A percentile compares a stretch with the other conserved stretches of the same genome.
Evolutionary conservation across 2,888 invertebrate genomes (phyloP).

Genomic region (Lasioglossum oenotherae): DNA sequence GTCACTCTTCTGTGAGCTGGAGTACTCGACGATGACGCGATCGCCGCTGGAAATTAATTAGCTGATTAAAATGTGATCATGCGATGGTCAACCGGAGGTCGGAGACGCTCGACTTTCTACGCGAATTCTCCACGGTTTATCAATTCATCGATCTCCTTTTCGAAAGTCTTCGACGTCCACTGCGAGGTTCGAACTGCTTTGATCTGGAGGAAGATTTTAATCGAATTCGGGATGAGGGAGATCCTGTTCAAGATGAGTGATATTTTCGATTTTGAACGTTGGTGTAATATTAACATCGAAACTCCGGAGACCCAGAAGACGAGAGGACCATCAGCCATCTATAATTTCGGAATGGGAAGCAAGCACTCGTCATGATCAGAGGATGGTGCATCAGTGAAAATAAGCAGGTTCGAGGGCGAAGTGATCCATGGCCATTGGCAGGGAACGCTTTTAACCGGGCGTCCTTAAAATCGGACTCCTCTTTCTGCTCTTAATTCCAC

Average conservation of each 20-base stretch:
- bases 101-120: neutral
- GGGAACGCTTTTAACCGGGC: slow-evolving; percentile 41
- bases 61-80: neutral
- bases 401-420: slow-evolving; percentile 43
- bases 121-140: neutral
- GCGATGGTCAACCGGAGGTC: neutral
- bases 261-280: neutral
- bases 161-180: neutral
- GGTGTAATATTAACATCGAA: neutral
- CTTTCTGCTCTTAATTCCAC: slow-evolving; percentile 60
- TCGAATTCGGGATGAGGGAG: neutral
- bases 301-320: neutral
- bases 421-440: slow-evolving; percentile 28
- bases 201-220: neutral
- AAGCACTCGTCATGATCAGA: neutral
- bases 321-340: neutral
- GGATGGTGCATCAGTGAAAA: slow-evolving; percentile 41
- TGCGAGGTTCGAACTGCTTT: neutral
- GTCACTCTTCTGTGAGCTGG: neutral
- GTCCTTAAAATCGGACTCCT: slow-evolving; percentile 37
- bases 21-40: neutral
- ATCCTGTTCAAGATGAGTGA: neutral
- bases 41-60: neutral
- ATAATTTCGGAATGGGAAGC: neutral
- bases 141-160: neutral